A percentile compares a stretch with the other conserved stretches of the same genome.
These are phyloP conservation scores for Dasypolia templi DNA, from an alignment of 2,888 invertebrate species.

Conservation along the genomic window DNA sequence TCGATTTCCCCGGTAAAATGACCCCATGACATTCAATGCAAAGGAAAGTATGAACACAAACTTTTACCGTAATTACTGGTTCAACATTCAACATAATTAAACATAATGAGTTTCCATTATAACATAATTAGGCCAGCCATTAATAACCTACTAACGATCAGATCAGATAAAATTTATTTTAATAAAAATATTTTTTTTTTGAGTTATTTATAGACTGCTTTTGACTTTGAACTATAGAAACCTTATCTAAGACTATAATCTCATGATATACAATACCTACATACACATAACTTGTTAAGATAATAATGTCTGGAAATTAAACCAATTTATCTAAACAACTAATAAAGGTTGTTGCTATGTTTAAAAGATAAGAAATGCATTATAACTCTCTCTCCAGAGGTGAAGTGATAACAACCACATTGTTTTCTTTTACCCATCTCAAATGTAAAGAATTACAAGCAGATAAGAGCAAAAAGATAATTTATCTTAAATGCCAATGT, in stretches of 20 bases:
- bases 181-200: background rate
- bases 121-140: slow-evolving; percentile 29
- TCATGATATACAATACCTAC: slow-evolving; percentile 36
- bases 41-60: background rate
- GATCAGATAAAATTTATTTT: background rate
- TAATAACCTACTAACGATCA: slow-evolving; percentile 15
- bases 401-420: slow-evolving; percentile 17
- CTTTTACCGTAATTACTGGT: slow-evolving; percentile 42
- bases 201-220: background rate
- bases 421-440: slow-evolving; percentile 9
- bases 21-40: background rate
- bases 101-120: slow-evolving; percentile 30
- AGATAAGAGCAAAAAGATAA: slow-evolving; percentile 43
- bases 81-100: slow-evolving; percentile 37
- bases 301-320: slow-evolving; percentile 16
- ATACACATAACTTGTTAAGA: slow-evolving; percentile 2
- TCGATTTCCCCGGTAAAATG: background rate
- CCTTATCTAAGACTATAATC: slow-evolving; percentile 38
- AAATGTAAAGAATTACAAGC: slow-evolving; percentile 4
- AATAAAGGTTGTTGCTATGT: background rate
- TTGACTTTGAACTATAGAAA: slow-evolving; percentile 37
- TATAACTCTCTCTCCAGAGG: background rate
- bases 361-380: slow-evolving; percentile 34
- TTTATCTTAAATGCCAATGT: slow-evolving; percentile 32
- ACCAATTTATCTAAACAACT: too few species aligned